Evolutionary conservation across 2,888 invertebrate genomes (phyloP).

Genomic region (Eupithecia centaureata): DNA sequence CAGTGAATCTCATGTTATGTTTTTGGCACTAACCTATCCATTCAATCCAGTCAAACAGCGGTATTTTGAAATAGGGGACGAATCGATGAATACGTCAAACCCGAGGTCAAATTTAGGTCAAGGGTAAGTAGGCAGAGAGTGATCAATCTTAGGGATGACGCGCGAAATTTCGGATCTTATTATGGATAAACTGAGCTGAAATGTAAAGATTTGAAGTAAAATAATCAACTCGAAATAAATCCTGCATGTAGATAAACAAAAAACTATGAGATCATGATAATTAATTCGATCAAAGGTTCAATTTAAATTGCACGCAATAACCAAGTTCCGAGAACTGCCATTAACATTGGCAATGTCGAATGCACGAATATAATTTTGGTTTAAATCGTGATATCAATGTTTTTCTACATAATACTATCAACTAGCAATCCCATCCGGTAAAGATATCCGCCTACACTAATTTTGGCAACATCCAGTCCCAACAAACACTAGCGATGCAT

Average conservation of each 20-base stretch:
- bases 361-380: not conserved
- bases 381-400: not conserved
- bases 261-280: slow-evolving; percentile 4
- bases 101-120: slow-evolving; percentile 29
- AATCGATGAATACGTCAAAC: slow-evolving; percentile 24
- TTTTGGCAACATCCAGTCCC: too few relatives aligned
- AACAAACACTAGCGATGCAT: too few relatives aligned
- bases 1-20: not conserved
- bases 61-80: slow-evolving; percentile 7
- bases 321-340: not conserved
- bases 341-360: not conserved
- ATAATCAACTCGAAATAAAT: too few relatives aligned
- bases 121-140: slow-evolving; percentile 16
- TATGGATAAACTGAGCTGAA: slow-evolving; percentile 8
- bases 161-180: slow-evolving; percentile 16
- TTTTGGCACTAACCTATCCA: not conserved
- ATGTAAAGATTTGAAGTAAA: too few relatives aligned
- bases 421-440: too few relatives aligned
- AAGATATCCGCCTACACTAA: too few relatives aligned
- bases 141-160: slow-evolving; percentile 27
- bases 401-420: not conserved
- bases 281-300: not conserved
- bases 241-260: not conserved
- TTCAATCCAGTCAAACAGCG: not conserved
- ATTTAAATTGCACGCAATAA: not conserved